Evolutionary conservation across 2,888 invertebrate species (phyloP), one percentile per base, ranked within the genome.

Genomic region (Ptychoptera albimana): DNA sequence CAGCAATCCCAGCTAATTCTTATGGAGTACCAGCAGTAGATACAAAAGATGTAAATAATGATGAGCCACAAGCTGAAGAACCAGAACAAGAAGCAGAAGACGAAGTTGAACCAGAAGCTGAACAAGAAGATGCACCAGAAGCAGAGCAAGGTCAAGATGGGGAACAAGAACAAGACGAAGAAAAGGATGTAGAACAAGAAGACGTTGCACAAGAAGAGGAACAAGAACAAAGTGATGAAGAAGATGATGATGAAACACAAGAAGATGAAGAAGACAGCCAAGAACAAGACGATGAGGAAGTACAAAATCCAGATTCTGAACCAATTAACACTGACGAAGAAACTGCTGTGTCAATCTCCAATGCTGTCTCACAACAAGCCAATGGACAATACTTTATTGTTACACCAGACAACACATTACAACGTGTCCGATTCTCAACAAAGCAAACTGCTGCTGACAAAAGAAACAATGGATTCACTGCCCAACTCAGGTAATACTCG

Each of bases 321-420:
- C 16, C 32, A 23, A 23, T 23, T 7, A 23, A 23, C 7, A 23
- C 34, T 39, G 39, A 42, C 15, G 45, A 43, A 11, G 49, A 45
- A 29, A 43, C 47, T 2, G 51, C 50, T 2, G 47, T 51, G 34
- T 49, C 53, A n/a, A 48, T 23, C 16, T 15, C 46, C n/a, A 45
- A 53, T 36, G 52, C 56, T 12, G 48, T 53, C 34, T 48, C 54
- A 0, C 51, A 49, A 47, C 45, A 51, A 14, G 52, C 55, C 6
- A 54, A 57, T 23, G 67, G 67, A 1, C 63, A 63, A 43, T 67
- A 67, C 46, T 67, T 63, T 46, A 54, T 67, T 7, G 50, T 67
- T 3, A 57, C 60, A 1, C 58, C 60, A 1, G 61, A 66, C 43
- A 62, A 63, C 32, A 58, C 56, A 2, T 49, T 67, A 10, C 67